These are phyloP conservation scores for Notothenia rossii DNA, from an alignment of 2,113 vertebrate species.

Conservation along the genomic window DNA sequence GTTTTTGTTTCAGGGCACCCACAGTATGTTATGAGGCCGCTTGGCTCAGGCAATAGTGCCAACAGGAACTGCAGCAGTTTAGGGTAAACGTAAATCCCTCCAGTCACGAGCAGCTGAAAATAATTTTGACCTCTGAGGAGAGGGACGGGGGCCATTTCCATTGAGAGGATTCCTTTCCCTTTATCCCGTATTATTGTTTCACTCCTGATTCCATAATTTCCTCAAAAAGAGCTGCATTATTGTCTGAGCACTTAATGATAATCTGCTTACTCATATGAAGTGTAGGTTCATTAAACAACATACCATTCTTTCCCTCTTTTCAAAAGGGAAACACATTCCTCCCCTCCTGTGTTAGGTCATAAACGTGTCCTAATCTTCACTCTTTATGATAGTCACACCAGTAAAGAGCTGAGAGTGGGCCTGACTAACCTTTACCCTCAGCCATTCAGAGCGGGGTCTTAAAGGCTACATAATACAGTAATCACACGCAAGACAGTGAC, in stretches of 20 bases:
- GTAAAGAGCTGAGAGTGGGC: slow-evolving; percentile 11
- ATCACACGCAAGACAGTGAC: slow-evolving; percentile 15
- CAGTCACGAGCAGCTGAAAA: slow-evolving; percentile 72
- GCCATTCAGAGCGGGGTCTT: slow-evolving; percentile 18
- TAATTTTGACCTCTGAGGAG: slow-evolving; percentile 68
- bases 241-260: slow-evolving; percentile 35
- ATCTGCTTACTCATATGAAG: slow-evolving; percentile 19
- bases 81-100: slow-evolving; percentile 74
- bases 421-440: slow-evolving; percentile 42
- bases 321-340: slow-evolving; percentile 14
- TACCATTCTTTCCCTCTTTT: slow-evolving; percentile 25
- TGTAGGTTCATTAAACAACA: slow-evolving; percentile 49
- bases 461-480: slow-evolving; percentile 23
- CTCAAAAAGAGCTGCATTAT: slow-evolving; percentile 32
- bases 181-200: neutral
- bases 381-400: slow-evolving; percentile 26
- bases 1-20: slow-evolving; percentile 60
- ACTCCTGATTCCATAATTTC: slow-evolving; percentile 19
- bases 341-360: slow-evolving; percentile 37
- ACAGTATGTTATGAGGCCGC: slow-evolving; percentile 59
- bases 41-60: slow-evolving; percentile 38
- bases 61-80: slow-evolving; percentile 62
- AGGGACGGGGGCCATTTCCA: slow-evolving; percentile 17
- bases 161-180: slow-evolving; percentile 20
- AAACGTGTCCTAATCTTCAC: slow-evolving; percentile 43